Evolutionary conservation across 2,888 invertebrate genomes (phyloP), one percentile per base, ranked within the genome.

Genomic region (Ormyrus labotus): DNA sequence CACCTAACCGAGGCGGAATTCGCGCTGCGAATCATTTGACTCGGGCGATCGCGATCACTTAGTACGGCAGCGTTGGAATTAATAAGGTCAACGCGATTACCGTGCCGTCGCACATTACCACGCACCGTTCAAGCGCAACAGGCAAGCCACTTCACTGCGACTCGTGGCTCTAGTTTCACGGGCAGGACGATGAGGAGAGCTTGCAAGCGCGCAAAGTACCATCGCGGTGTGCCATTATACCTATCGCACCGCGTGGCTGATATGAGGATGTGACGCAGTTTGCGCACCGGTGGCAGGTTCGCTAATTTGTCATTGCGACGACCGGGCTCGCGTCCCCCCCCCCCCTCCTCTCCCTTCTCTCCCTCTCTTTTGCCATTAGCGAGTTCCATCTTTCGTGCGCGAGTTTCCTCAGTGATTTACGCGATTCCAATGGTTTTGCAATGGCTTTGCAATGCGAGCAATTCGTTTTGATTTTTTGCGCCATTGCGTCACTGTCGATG

Each of bases 181-280:
- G 68, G 53, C 68, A 68, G 55, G 5, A 0, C 10, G n/a, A 53
- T 2, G 51, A 10, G 19, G 8, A n/a, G 53, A 10, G 47, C 48
- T 5, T n/a, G 65, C 11, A 48, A n/a, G 48, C 48, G 45, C 11
- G 10, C 19, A 7, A 19, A 19, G 19, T 19, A 19, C 19, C 19
- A 19, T 19, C 19, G 19, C 19, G 19, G 19, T 1, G 19, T 1
- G 19, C 19, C 13, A 48, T 47, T 19, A 53, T 34, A 8, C 45
- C 53, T 10, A 34, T 11, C 67, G 45, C 13, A 9, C 71, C 64
- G 53, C 65, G 68, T 53, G 67, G 58, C 70, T 71, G 78, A 50
- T 80, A 87, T 86, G 87, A 88, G 88, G 88, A 88, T 88, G 86
- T 88, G 87, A 88, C 88, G 87, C 85, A 19, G 19, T 19, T 19